A percentile compares a stretch with the other conserved stretches of the same genome.
These are phyloP conservation scores for Hypselothyrea guttata DNA, from an alignment of 2,888 invertebrate genomes.

Conservation along the genomic window DNA sequence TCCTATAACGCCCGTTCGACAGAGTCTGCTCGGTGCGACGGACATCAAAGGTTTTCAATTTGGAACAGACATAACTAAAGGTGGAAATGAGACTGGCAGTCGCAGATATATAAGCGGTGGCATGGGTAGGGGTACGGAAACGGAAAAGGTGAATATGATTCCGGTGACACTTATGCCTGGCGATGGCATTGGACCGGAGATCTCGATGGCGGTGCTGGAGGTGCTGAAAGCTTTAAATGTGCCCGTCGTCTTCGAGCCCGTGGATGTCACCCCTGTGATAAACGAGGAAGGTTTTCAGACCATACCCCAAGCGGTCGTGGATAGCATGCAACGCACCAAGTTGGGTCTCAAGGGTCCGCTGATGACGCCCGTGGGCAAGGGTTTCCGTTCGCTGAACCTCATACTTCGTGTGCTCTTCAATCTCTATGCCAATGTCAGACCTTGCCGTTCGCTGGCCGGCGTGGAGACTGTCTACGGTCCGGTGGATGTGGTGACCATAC, in stretches of 20 bases:
- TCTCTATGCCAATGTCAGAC: constrained; percentile 97
- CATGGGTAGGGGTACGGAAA: no score
- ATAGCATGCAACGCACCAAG: constrained; percentile 96
- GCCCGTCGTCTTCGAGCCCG: constrained; percentile 98
- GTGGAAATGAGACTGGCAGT: constrained; percentile 1
- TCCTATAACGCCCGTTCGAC: constrained; percentile 1
- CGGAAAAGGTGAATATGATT: background rate
- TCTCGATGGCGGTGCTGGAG: constrained; percentile 97
- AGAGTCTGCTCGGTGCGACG: no score
- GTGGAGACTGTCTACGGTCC: constrained; percentile 96
- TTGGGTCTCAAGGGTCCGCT: constrained; percentile 98
- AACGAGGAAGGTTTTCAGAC: constrained; percentile 93
- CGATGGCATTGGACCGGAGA: constrained; percentile 99
- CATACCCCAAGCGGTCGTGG: constrained; percentile 96
- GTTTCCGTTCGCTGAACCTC: constrained; percentile 98
- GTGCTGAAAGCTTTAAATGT: constrained; percentile 96
- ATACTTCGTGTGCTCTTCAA: constrained; percentile 97
- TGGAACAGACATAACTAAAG: no score
- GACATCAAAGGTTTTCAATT: no score
- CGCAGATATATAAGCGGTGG: background rate
- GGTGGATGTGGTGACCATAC: constrained; percentile 98
- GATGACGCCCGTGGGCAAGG: constrained; percentile 98
- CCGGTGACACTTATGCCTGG: constrained; percentile 96
- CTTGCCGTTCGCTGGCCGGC: constrained; percentile 97
- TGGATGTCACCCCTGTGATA: constrained; percentile 97